phyloP scores from a whole-genome alignment of 2,888 invertebrate genomes.

The Xestoiulus laeticollis region DNA sequence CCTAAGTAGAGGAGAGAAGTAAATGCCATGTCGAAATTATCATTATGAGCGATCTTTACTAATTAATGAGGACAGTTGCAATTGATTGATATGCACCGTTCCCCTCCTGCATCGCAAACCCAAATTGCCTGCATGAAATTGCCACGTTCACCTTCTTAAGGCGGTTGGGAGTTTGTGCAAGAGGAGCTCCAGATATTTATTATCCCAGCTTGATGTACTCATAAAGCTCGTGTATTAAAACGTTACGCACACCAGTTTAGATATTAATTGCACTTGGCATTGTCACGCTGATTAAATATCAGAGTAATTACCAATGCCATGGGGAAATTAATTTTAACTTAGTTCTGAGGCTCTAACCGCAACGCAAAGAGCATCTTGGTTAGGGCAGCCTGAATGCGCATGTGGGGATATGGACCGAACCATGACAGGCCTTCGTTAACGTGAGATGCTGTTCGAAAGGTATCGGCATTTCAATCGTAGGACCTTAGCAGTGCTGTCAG shows the following conservation, averaged over 20 bases:
- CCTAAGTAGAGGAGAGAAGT: neutral
- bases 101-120: neutral
- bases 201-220: neutral
- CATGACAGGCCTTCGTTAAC: neutral
- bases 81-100: neutral
- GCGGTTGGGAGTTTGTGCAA: neutral
- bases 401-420: neutral
- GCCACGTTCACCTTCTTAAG: neutral
- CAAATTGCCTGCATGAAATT: neutral
- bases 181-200: neutral
- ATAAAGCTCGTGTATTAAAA: constrained; percentile 24
- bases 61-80: neutral
- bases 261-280: constrained; percentile 15
- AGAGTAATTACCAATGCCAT: constrained; percentile 30
- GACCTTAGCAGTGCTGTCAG: neutral
- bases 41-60: neutral
- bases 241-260: neutral
- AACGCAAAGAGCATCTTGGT: neutral
- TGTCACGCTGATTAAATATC: constrained; percentile 40
- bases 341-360: neutral
- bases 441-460: neutral
- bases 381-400: neutral
- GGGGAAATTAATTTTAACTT: constrained; percentile 41
- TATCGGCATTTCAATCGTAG: neutral
- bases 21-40: neutral